Percentiles rank a stretch among this genome's conserved stretches.
Evolutionary conservation across 2,113 vertebrate genomes (phyloP).

Genomic region (Amblyopsis rosae): DNA sequence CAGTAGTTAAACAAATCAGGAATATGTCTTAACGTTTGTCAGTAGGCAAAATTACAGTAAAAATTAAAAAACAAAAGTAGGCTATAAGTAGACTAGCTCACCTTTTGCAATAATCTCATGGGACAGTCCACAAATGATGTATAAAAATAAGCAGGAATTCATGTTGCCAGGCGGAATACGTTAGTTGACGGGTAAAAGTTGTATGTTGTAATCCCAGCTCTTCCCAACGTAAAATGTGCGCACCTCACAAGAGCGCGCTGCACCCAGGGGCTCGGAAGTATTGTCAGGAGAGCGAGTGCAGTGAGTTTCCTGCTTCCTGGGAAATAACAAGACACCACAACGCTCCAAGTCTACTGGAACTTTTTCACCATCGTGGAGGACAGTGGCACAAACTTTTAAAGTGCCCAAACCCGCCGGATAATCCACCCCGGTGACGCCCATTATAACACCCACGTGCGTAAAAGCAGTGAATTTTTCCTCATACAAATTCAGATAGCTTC

Average conservation of each 20-base stretch:
- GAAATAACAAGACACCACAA: slow-evolving; percentile 4
- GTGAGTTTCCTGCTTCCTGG: slow-evolving; percentile 41
- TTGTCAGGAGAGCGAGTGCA: slow-evolving; percentile 20
- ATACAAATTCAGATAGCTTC: not conserved
- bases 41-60: not conserved
- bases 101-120: slow-evolving; percentile 70
- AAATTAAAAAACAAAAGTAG: not conserved
- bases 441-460: slow-evolving; percentile 66
- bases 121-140: slow-evolving; percentile 74
- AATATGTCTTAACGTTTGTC: not conserved
- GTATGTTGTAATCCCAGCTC: slow-evolving; percentile 49
- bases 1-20: not conserved
- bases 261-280: slow-evolving; percentile 29
- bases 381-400: slow-evolving; percentile 70
- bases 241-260: slow-evolving; percentile 21
- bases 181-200: slow-evolving; percentile 2
- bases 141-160: slow-evolving; percentile 59
- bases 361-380: slow-evolving; percentile 62
- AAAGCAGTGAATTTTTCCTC: slow-evolving; percentile 6
- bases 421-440: slow-evolving; percentile 63
- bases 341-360: slow-evolving; percentile 60
- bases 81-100: slow-evolving; percentile 41
- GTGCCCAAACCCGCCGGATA: slow-evolving; percentile 73
- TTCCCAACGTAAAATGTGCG: not conserved
- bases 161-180: slow-evolving; percentile 54